Evolutionary conservation across 2,113 vertebrate genomes (phyloP), one percentile per base, ranked within the genome.

Genomic region (Poeciliopsis turrubarensis): DNA sequence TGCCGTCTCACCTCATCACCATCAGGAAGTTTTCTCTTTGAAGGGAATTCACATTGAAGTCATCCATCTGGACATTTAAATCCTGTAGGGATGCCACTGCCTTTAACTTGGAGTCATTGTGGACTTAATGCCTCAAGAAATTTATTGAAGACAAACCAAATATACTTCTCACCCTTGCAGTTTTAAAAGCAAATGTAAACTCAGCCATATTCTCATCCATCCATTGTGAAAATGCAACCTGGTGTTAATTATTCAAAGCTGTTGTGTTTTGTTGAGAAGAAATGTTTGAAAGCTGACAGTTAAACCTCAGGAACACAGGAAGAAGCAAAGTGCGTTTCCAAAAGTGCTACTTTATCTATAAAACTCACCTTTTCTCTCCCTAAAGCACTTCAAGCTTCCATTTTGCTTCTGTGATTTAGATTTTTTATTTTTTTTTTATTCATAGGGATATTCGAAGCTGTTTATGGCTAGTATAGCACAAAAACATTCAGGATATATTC

Each of bases 121-220:
- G 0, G 22, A 64, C 29, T 31, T 4, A 3, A 27, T 2, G 31
- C 57, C 29, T 72, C 60, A 51, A 39, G 62, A 65, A 63, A 78
- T 65, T 13, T 14, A 0, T 37, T 62, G 29, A 73, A 68, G 60
- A 31, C 72, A 70, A 66, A 83, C 67, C 78, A 85, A 78, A 70
- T 62, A n/a, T 2, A 22, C 9, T 31, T 29, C 14, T 17, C 61
- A 61, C 60, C 70, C 75, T 47, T 15, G 9, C 32, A 8, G 29
- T 70, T 67, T 70, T 62, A 62, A 26, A 10, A 70, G 39, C 61
- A 78, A 30, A 64, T 27, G 1, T 2, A n/a, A 41, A 26, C 65
- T 5, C 15, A 19, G 3, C 41, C 39, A 37, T 54, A 5, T 17
- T n/a, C 5, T 67, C 61, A 62, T 54, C 68, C 8, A 0, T 31